Percentiles rank a stretch among this genome's conserved stretches.
Conservation (phyloP, 2,113 vertebrate species). For the Platichthys flesus region DNA sequence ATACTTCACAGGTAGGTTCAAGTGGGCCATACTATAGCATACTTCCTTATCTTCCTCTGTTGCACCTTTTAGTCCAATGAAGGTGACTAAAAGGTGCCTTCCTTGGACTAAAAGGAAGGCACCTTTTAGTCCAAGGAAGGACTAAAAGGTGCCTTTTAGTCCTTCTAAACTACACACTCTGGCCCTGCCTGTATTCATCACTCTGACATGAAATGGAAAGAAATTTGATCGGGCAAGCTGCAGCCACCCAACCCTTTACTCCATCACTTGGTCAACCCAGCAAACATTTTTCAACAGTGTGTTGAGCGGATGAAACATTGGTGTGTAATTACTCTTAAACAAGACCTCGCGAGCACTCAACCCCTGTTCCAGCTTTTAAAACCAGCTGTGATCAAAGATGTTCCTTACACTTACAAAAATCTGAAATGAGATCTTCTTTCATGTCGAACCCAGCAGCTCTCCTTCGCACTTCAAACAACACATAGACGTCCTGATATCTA, state of each 20-base stretch:
- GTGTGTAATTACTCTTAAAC: slow-evolving; percentile 18
- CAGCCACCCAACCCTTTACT: slow-evolving; percentile 9
- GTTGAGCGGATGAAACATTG: not conserved
- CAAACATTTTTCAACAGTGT: slow-evolving; percentile 4
- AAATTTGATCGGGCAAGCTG: slow-evolving; percentile 29
- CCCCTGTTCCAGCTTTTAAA: slow-evolving; percentile 17
- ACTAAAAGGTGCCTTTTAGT: no score
- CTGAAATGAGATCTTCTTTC: not conserved
- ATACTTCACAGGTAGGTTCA: no score
- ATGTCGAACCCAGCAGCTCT: slow-evolving; percentile 11
- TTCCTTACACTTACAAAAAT: not conserved
- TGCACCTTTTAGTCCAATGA: no score
- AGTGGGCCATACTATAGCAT: no score
- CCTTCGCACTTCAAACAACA: slow-evolving; percentile 20
- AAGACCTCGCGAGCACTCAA: slow-evolving; percentile 16
- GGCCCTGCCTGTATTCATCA: slow-evolving; percentile 18
- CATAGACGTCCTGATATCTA: not conserved
- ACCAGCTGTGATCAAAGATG: slow-evolving; percentile 31
- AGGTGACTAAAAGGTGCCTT: no score
- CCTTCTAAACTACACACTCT: not conserved
- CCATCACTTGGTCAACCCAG: not conserved
- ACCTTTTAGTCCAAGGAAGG: no score
- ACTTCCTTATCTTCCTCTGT: no score
- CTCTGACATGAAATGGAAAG: slow-evolving; percentile 33
- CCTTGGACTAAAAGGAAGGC: no score